phyloP scores from a whole-genome alignment of 2,113 vertebrate genomes.

The Microcebus lehilahytsara region DNA sequence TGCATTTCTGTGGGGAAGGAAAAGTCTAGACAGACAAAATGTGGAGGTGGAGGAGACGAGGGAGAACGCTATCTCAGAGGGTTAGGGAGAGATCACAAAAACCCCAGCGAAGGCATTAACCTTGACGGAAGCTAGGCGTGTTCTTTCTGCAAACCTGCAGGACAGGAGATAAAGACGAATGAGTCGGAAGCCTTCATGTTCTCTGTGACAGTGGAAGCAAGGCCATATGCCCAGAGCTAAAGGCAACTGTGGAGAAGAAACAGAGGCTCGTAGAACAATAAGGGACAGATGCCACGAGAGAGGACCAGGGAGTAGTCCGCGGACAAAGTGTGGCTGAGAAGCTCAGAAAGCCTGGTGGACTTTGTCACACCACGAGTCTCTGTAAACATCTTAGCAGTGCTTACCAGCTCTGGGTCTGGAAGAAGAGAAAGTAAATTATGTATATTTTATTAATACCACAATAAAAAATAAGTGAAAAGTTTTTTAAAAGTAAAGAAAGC shows the following conservation, averaged over 20 bases:
- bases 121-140: not conserved
- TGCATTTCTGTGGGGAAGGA: not conserved
- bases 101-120: not conserved
- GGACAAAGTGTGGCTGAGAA: not conserved
- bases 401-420: not conserved
- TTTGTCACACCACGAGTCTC: not conserved
- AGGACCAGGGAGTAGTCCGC: not conserved
- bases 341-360: not conserved
- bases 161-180: not conserved
- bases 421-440: not conserved
- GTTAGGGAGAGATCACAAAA: not conserved
- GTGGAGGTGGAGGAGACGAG: not conserved
- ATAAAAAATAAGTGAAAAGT: not conserved
- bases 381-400: not conserved
- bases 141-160: not conserved
- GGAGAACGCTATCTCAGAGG: not conserved
- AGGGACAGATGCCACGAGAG: not conserved
- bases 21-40: constrained; percentile 21
- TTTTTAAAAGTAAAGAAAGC: not conserved
- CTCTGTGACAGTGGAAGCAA: not conserved
- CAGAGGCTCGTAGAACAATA: not conserved
- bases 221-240: not conserved
- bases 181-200: not conserved
- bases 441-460: not conserved
- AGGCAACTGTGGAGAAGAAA: not conserved